A percentile compares a stretch with the other conserved stretches of the same genome.
Conservation (phyloP, 2,888 invertebrate species). For the Lucinisca nassula region DNA sequence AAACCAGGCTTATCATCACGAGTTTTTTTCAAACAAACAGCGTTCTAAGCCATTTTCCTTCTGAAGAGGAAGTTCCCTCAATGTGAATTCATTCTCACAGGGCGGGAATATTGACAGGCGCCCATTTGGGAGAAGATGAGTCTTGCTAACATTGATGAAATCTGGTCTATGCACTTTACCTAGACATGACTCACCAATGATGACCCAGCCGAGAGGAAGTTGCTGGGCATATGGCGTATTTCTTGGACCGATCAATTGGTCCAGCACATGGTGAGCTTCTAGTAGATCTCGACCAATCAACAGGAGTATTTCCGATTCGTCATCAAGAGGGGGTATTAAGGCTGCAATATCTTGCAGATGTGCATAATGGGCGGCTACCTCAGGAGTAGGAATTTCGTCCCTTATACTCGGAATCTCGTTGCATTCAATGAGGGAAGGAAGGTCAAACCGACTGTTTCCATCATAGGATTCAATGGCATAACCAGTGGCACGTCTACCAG, state of each 20-base stretch:
- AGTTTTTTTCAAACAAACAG: constrained; percentile 2
- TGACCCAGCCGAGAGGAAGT: constrained; percentile 22
- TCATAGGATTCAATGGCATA: constrained; percentile 12
- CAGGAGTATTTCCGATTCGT: background rate
- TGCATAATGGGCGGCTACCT: background rate
- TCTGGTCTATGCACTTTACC: constrained; percentile 42
- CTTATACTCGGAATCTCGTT: constrained; percentile 27
- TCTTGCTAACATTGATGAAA: background rate
- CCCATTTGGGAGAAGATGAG: background rate
- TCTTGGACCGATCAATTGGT: constrained; percentile 6
- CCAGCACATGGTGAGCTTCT: constrained; percentile 27
- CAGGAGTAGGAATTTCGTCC: constrained; percentile 46
- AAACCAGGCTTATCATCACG: constrained; percentile 7
- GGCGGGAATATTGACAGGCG: background rate
- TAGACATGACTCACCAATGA: constrained; percentile 54
- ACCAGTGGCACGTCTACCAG: background rate
- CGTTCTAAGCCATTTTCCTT: background rate
- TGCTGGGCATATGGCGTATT: constrained; percentile 16
- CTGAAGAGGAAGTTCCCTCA: background rate
- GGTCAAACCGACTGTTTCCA: background rate
- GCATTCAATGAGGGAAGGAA: constrained; percentile 52
- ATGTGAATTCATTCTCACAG: background rate
- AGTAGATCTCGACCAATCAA: constrained; percentile 20
- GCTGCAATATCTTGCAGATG: constrained; percentile 7
- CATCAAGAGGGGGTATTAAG: constrained; percentile 41